These are phyloP conservation scores for Ispidina lecontei DNA, from an alignment of 2,797 vertebrate species.

Conservation along the genomic window DNA sequence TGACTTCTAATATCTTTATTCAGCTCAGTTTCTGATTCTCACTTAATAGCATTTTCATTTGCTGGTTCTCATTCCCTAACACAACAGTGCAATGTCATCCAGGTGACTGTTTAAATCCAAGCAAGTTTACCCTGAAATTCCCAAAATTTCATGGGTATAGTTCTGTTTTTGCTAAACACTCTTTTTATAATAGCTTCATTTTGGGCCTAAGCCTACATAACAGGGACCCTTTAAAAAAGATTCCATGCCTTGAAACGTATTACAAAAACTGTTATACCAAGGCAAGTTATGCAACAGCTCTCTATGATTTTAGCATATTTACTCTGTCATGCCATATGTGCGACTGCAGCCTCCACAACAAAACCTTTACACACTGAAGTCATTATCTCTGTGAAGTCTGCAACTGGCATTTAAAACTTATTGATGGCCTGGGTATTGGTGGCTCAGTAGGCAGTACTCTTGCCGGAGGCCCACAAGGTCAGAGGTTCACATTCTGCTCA, in stretches of 20 bases:
- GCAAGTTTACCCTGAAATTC: constrained; percentile 61
- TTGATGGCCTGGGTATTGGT: constrained; percentile 62
- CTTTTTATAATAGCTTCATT: constrained; percentile 61
- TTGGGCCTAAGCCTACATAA: constrained; percentile 49
- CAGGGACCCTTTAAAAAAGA: constrained; percentile 64
- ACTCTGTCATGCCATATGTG: constrained; percentile 44
- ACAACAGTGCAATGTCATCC: constrained; percentile 37
- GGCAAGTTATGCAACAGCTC: constrained; percentile 7
- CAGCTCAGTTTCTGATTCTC: constrained; percentile 31
- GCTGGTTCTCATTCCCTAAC: constrained; percentile 48
- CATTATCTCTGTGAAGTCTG: constrained; percentile 59
- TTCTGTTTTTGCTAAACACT: constrained; percentile 65
- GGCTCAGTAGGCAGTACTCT: constrained; percentile 66
- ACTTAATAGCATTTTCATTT: constrained; percentile 39
- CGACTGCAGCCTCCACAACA: constrained; percentile 49
- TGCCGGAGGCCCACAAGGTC: constrained; percentile 57
- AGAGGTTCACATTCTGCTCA: constrained; percentile 62
- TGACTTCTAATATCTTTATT: constrained; percentile 1
- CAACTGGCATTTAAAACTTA: constrained; percentile 69
- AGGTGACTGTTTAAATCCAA: constrained; percentile 48
- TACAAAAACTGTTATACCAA: constrained; percentile 60
- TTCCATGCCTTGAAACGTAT: constrained; percentile 58
- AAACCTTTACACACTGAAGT: constrained; percentile 67
- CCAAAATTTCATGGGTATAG: constrained; percentile 59
- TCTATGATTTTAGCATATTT: constrained; percentile 51